Conservation (phyloP, 92 coral and sea anemone genomes). For the Ricordea florida region DNA sequence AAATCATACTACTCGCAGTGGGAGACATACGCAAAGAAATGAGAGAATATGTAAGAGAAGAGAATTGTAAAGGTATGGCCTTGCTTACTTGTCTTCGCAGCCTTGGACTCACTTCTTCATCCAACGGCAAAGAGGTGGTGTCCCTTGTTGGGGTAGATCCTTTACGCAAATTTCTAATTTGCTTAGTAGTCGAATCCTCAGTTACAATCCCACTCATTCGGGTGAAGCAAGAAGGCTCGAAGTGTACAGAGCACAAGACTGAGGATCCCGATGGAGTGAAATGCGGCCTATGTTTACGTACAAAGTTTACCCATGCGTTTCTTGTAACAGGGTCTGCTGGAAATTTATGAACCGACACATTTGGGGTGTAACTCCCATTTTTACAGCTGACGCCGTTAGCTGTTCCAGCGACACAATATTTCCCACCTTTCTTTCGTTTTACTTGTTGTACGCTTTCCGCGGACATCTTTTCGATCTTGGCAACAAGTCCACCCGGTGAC, state of each 20-base stretch:
- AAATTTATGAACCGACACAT: constrained; percentile 6
- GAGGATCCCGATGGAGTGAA: constrained; percentile 7
- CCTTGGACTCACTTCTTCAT: too few species aligned
- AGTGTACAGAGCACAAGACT: constrained; percentile 23
- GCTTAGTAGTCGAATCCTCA: background rate
- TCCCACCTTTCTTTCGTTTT: constrained; percentile 6
- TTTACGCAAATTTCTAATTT: background rate
- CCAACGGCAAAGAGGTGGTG: too few species aligned
- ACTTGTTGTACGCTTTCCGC: too few species aligned
- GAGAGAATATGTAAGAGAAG: too few species aligned
- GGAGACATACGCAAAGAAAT: background rate
- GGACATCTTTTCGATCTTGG: too few species aligned
- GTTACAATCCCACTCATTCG: background rate
- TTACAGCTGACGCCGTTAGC: background rate
- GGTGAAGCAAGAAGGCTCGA: background rate
- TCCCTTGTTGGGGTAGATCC: background rate
- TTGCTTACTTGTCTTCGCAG: background rate
- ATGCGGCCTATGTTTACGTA: background rate
- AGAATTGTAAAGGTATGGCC: background rate
- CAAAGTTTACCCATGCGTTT: constrained; percentile 1
- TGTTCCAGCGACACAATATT: constrained; percentile 13
- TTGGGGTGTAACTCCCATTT: background rate
- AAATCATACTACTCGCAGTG: background rate
- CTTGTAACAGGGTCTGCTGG: background rate
- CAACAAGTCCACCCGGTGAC: too few species aligned